Conservation (phyloP, 2,797 vertebrate genomes). For the Pipistrellus pipistrellus region DNA sequence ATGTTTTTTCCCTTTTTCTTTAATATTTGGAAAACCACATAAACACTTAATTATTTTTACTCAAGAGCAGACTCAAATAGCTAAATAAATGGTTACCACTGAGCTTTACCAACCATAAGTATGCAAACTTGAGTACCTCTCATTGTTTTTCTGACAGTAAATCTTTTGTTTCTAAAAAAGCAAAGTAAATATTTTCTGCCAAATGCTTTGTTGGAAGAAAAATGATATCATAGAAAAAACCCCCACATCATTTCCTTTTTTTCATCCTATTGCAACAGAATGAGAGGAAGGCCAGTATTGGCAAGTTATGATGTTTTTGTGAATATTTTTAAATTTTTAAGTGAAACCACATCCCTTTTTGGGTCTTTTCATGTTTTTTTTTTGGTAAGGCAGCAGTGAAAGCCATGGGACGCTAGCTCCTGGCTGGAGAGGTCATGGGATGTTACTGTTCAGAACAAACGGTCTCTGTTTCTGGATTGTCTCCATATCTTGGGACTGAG, state of each 20-base stretch:
- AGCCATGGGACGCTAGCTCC: neutral
- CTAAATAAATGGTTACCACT: constrained; percentile 3
- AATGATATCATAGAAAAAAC: constrained; percentile 41
- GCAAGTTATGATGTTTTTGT: constrained; percentile 75
- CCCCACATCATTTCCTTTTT: constrained; percentile 51
- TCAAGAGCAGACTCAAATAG: neutral
- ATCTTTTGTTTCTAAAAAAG: constrained; percentile 54
- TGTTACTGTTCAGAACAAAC: neutral
- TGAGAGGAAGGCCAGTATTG: constrained; percentile 54
- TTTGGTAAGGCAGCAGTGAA: constrained; percentile 60
- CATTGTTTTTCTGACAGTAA: constrained; percentile 49
- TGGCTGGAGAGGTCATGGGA: neutral
- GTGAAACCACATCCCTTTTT: constrained; percentile 69
- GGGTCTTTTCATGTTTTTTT: constrained; percentile 45
- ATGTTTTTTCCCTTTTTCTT: constrained; percentile 54
- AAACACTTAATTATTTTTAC: constrained; percentile 57
- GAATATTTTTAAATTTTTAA: constrained; percentile 76
- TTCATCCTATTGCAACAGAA: constrained; percentile 56
- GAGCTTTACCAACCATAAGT: constrained; percentile 2
- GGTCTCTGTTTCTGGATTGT: neutral
- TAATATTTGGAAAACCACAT: constrained; percentile 59
- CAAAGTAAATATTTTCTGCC: constrained; percentile 59
- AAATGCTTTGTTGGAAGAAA: constrained; percentile 71
- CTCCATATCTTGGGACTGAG: neutral
- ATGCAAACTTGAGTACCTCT: constrained; percentile 8